These are phyloP conservation scores for Ctenopoma kingsleyae DNA, from an alignment of 2,797 vertebrate genomes.

Conservation along the genomic window DNA sequence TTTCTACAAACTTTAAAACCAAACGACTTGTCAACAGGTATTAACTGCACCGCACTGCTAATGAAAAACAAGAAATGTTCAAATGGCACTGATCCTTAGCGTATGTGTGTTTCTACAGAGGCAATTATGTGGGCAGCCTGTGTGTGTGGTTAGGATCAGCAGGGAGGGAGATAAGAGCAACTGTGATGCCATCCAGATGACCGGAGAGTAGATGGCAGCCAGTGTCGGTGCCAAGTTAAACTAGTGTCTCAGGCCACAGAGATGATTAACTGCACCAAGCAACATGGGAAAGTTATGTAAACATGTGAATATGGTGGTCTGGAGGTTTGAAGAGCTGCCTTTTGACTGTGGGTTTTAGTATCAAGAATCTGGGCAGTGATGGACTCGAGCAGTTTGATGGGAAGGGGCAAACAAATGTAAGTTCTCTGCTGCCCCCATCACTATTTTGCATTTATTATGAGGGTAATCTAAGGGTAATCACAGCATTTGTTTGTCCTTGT, in stretches of 20 bases:
- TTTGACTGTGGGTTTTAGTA: background rate
- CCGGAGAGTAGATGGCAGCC: background rate
- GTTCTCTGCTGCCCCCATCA: too few relatives aligned
- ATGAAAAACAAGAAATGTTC: background rate
- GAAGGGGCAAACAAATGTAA: too few relatives aligned
- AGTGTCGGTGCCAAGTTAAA: conserved; percentile 7
- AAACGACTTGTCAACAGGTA: background rate
- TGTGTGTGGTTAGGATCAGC: background rate
- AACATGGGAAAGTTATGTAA: background rate
- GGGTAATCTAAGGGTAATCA: too few relatives aligned
- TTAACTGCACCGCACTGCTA: background rate
- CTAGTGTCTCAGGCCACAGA: conserved; percentile 5
- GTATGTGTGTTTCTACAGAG: conserved; percentile 9
- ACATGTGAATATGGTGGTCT: background rate
- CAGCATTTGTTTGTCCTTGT: too few relatives aligned
- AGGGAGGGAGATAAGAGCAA: conserved; percentile 15
- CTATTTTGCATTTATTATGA: too few relatives aligned
- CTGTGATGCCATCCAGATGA: conserved; percentile 20
- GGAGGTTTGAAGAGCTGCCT: background rate
- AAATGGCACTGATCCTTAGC: background rate
- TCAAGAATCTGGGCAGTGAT: background rate
- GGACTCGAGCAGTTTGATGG: background rate
- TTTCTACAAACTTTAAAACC: background rate
- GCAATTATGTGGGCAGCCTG: background rate
- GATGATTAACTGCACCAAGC: background rate